phyloP scores from a whole-genome alignment of 2,888 invertebrate species.

The Drepanosiphum platanoidis region DNA sequence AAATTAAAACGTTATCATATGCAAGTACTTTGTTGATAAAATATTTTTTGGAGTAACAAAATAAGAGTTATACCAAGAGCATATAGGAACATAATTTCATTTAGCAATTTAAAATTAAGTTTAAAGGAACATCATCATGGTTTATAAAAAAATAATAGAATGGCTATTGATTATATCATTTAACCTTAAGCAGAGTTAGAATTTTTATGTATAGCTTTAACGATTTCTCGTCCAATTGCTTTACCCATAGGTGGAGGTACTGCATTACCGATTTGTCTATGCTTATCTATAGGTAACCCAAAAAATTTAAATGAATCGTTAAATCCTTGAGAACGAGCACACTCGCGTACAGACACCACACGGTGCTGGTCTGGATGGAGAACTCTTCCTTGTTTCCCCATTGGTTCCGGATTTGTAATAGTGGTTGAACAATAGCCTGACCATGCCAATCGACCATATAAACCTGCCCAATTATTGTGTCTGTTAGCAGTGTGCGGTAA shows the following conservation, averaged over 20 bases:
- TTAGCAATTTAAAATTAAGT: too few species aligned
- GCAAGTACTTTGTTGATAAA: too few species aligned
- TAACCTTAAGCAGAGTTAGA: too few species aligned
- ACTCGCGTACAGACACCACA: conserved; percentile 85
- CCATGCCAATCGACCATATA: conserved; percentile 85
- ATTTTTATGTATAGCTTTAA: conserved; percentile 67
- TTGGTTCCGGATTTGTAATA: conserved; percentile 86
- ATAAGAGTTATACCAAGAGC: too few species aligned
- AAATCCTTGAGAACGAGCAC: conserved; percentile 88
- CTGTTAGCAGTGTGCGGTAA: conserved; percentile 86
- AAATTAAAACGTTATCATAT: too few species aligned
- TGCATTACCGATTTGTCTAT: conserved; percentile 85
- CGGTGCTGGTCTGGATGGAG: conserved; percentile 82
- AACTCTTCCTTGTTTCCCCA: conserved; percentile 89
- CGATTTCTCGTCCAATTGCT: conserved; percentile 80
- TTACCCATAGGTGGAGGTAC: conserved; percentile 85
- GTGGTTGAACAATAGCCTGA: conserved; percentile 87
- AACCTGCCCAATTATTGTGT: conserved; percentile 87
- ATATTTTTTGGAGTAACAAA: too few species aligned
- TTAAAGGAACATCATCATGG: too few species aligned
- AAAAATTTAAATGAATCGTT: conserved; percentile 80
- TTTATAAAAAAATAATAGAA: too few species aligned
- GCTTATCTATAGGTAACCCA: conserved; percentile 80
- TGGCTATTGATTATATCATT: too few species aligned
- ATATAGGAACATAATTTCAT: too few species aligned